Evolutionary conservation across 2,888 invertebrate genomes (phyloP).

Genomic region (Pseudococcus viburni): DNA sequence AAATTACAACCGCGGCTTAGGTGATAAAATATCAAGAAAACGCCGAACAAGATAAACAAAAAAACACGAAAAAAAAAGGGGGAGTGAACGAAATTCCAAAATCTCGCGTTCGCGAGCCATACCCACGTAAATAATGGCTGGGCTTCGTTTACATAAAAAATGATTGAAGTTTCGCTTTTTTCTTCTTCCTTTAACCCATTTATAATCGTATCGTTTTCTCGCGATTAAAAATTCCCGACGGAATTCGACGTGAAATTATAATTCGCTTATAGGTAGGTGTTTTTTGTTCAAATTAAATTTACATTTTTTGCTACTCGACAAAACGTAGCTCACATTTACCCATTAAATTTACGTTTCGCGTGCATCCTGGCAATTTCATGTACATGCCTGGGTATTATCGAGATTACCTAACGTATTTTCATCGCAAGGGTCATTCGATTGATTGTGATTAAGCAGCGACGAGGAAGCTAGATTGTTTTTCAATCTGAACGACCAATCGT

Average conservation of each 20-base stretch:
- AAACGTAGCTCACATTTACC: background rate
- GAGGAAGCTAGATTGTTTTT: constrained; percentile 10
- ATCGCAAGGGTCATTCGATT: constrained; percentile 12
- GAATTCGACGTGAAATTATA: constrained; percentile 17
- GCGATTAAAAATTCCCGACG: constrained; percentile 15
- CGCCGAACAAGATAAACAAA: background rate
- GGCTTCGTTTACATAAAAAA: constrained; percentile 18
- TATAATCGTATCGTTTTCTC: constrained; percentile 27
- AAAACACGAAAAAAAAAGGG: background rate
- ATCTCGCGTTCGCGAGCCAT: background rate
- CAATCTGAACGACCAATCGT: background rate
- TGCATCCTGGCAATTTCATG: background rate
- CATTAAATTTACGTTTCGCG: constrained; percentile 9
- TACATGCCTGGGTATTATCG: background rate
- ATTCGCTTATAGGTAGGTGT: constrained; percentile 5
- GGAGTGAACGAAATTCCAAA: background rate
- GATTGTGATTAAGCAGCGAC: constrained; percentile 12
- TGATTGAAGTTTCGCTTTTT: background rate
- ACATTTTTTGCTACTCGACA: constrained; percentile 7
- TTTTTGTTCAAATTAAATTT: constrained; percentile 1
- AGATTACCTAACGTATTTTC: background rate
- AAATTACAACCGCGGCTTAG: constrained; percentile 10
- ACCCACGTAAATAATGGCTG: background rate
- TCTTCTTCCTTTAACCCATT: background rate
- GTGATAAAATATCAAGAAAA: constrained; percentile 8